Evolutionary conservation across 2,888 invertebrate species (phyloP).

Genomic region (Cerastis leucographa): DNA sequence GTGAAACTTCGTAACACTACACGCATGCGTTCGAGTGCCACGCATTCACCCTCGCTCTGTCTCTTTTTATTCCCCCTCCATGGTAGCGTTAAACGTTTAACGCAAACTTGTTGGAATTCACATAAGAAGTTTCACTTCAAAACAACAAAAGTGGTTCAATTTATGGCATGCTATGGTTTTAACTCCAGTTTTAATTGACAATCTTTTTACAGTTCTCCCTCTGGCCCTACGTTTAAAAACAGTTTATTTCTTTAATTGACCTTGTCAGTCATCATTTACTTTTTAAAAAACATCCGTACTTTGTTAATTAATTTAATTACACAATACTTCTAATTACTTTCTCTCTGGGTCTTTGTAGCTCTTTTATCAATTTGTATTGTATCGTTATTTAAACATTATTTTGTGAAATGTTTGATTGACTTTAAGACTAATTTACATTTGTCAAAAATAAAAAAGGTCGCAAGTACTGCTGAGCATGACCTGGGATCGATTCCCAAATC

Average conservation of each 20-base stretch:
- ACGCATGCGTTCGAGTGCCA: no score
- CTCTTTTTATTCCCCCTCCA: no score
- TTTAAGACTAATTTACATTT: neutral
- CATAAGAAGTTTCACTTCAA: no score
- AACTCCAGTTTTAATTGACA: slow-evolving; percentile 5
- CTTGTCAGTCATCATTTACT: slow-evolving; percentile 18
- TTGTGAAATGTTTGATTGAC: neutral
- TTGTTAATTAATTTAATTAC: slow-evolving; percentile 6
- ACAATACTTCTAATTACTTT: neutral
- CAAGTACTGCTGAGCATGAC: neutral
- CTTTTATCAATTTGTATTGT: neutral
- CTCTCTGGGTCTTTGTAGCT: neutral
- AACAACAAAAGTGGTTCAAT: neutral
- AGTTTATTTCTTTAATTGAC: slow-evolving; percentile 17
- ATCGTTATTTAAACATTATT: neutral
- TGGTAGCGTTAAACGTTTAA: no score
- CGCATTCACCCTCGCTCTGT: no score
- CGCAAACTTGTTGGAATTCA: no score
- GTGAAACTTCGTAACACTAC: no score
- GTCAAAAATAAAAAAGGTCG: neutral
- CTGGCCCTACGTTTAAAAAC: neutral
- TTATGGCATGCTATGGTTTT: slow-evolving; percentile 1
- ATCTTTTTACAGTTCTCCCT: neutral
- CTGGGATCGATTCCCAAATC: neutral
- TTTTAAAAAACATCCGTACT: slow-evolving; percentile 7